Evolutionary conservation across 2,113 vertebrate species (phyloP).

Genomic region (Macquaria australasica): DNA sequence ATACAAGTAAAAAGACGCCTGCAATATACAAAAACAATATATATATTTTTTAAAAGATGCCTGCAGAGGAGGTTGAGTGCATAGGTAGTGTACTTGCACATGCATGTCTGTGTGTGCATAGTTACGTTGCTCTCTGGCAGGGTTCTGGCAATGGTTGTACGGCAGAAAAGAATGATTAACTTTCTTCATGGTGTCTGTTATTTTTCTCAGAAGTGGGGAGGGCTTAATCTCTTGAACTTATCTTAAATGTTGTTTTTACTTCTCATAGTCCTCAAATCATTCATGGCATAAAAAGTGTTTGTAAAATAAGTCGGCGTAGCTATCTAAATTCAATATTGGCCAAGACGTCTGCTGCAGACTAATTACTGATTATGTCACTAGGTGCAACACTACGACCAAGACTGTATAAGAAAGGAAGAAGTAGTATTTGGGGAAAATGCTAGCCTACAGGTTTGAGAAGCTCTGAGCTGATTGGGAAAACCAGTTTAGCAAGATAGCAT

Average conservation of each 20-base stretch:
- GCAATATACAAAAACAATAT: not conserved
- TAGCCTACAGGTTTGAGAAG: not conserved
- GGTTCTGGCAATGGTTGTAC: conserved; percentile 39
- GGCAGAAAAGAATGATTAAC: conserved; percentile 73
- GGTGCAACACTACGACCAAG: not conserved
- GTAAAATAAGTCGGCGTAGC: conserved; percentile 41
- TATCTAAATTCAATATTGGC: conserved; percentile 68
- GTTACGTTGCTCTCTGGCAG: conserved; percentile 20
- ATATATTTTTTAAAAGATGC: not conserved
- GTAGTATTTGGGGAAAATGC: not conserved
- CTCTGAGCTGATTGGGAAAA: not conserved
- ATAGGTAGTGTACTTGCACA: not conserved
- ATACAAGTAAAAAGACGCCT: not conserved
- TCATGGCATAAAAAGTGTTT: conserved; percentile 36
- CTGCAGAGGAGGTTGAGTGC: not conserved
- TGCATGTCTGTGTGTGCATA: conserved; percentile 16
- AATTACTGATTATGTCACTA: conserved; percentile 49
- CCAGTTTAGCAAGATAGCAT: not conserved
- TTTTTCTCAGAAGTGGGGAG: conserved; percentile 52
- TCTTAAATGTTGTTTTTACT: conserved; percentile 53
- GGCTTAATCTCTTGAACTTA: conserved; percentile 40
- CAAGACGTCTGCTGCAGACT: conserved; percentile 49
- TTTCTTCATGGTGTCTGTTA: conserved; percentile 40
- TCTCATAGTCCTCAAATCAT: conserved; percentile 38
- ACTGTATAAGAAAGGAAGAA: conserved; percentile 9